Evolutionary conservation across 2,888 invertebrate species (phyloP).

Genomic region (Caenorhabditis afra): DNA sequence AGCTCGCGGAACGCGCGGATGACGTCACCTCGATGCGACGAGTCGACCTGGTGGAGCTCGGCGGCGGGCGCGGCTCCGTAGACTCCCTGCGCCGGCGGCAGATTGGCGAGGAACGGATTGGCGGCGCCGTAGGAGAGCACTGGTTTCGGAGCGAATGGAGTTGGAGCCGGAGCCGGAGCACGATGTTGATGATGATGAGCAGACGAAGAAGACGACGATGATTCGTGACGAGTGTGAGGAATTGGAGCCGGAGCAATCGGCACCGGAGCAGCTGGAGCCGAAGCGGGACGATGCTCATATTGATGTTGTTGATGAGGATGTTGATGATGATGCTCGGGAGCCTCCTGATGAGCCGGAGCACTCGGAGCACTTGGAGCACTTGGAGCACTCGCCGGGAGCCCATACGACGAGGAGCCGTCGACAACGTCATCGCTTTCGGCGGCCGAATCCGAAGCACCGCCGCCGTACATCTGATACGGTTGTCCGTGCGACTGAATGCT

Average conservation of each 20-base stretch:
- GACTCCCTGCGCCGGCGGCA: slow-evolving; percentile 42
- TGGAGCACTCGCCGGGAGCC: background rate
- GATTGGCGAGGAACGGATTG: slow-evolving; percentile 49
- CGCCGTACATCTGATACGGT: slow-evolving; percentile 47
- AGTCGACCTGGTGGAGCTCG: slow-evolving; percentile 1
- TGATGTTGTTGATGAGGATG: background rate
- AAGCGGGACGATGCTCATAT: background rate
- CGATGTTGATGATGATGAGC: no score
- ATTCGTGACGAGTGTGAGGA: background rate
- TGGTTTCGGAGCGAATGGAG: slow-evolving; percentile 33
- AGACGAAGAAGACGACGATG: no score
- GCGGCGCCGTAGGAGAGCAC: slow-evolving; percentile 44
- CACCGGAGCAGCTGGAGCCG: no score
- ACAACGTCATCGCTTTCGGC: background rate
- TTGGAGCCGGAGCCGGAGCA: slow-evolving; percentile 8
- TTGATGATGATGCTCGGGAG: background rate
- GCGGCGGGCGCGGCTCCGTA: slow-evolving; percentile 47
- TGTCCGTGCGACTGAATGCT: slow-evolving; percentile 39
- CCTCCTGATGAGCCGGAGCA: background rate
- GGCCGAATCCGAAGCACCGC: background rate
- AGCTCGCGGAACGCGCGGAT: slow-evolving; percentile 36
- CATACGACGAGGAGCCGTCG: background rate
- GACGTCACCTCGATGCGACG: slow-evolving; percentile 40
- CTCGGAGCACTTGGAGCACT: background rate
- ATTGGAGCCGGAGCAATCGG: slow-evolving; percentile 4